Base-by-base conservation (phyloP, 1,140 invertebrate genomes). In the Diabrotica virgifera region DNA sequence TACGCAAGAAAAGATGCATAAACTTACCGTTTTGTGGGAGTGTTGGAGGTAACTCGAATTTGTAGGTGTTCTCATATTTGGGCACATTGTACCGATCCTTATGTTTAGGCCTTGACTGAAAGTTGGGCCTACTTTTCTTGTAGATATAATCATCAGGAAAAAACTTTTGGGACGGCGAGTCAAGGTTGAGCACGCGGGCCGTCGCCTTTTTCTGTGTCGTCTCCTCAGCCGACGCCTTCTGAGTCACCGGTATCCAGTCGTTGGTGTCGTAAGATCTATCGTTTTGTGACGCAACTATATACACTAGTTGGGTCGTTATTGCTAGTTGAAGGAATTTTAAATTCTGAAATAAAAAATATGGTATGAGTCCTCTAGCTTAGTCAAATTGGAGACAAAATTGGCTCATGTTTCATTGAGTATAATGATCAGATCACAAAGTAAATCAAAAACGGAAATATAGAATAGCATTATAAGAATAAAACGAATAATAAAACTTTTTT, bases 151-250 rank as follows among this genome's bases (percentile, higher is more conserved):
- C 78, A 35, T 78, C 78, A 5, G 80, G 79, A 69, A 82, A 83
- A 67, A 77, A 79, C 14, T 70, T 77, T 55, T 73, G 68, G 24
- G 71, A 69, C 3, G 77, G 72, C 10, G 70, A 59, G 0, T 83
- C 82, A 58, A 84, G 77, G 52, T 79, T 79, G 6, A 85, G 70
- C 62, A 85, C 82, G 68, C 84, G 6, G 78, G 78, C 78, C 80
- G 79, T 72, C 77, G 77, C 72, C 79, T 51, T 64, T 52, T 64
- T 64, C 0, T 63, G 53, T 13, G 11, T 55, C 8, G 12, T 61
- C 53, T 56, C 14, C 38, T 64, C 59, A 53, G 68, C 58, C 11
- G 64, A 63, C 11, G 66, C 54, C 40, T 55, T 24, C 54, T 72
- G 67, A 12, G 71, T 70, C 12, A 78, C 71, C 8, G 77, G 77